phyloP scores from a whole-genome alignment of 2,888 invertebrate species.

The Myopa tessellatipennis region DNA sequence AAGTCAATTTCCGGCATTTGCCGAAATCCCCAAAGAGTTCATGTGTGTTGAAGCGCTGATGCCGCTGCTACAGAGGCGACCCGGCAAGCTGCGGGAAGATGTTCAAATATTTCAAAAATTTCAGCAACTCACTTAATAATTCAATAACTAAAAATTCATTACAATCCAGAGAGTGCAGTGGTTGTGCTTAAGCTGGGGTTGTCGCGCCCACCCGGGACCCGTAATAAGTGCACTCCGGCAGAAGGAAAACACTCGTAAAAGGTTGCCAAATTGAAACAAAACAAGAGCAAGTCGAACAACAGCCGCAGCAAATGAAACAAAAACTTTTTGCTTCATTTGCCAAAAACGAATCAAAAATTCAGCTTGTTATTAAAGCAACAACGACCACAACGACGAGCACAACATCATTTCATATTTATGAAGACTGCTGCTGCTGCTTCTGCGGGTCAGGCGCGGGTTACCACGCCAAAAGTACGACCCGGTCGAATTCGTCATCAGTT shows the following conservation, averaged over 20 bases:
- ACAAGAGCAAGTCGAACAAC: neutral
- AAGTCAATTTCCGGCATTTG: slow-evolving; percentile 48
- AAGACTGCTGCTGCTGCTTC: neutral
- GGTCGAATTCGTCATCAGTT: slow-evolving; percentile 28
- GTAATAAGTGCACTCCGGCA: slow-evolving; percentile 25
- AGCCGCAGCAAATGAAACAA: neutral
- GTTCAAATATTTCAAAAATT: slow-evolving; percentile 35
- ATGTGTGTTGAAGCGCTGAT: slow-evolving; percentile 24
- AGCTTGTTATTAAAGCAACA: slow-evolving; percentile 48
- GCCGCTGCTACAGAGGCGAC: neutral
- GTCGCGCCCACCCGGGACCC: neutral
- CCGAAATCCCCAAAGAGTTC: slow-evolving; percentile 42
- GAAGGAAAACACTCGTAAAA: slow-evolving; percentile 33
- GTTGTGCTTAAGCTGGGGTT: neutral
- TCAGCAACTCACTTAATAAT: slow-evolving; percentile 56
- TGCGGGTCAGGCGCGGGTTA: neutral
- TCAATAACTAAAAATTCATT: slow-evolving; percentile 60
- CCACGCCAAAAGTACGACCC: slow-evolving; percentile 14
- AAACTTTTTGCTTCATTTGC: slow-evolving; percentile 44
- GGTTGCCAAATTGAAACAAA: slow-evolving; percentile 21
- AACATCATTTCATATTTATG: slow-evolving; percentile 28
- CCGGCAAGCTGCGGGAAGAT: neutral
- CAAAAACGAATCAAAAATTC: slow-evolving; percentile 50
- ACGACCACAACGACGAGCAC: slow-evolving; percentile 18
- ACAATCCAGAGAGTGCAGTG: slow-evolving; percentile 44